Base-by-base conservation (phyloP, 2,888 invertebrate species). In the Hyposoter dolosus region DNA sequence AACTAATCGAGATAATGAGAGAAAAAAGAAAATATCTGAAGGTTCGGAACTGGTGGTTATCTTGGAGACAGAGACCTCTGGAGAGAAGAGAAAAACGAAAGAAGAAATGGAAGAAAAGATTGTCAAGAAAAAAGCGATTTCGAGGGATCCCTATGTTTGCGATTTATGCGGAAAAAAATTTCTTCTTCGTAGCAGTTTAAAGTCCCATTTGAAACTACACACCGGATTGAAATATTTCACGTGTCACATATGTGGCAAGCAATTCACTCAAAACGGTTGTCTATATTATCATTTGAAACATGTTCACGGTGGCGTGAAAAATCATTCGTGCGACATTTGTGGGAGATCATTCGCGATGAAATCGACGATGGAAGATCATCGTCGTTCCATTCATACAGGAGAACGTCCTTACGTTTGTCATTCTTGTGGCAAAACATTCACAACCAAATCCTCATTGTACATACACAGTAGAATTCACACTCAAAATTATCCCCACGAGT, bases 251-350 rank as follows among this genome's bases (percentile, higher is more conserved):
- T 95, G 95, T 89, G 93, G 93, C 4, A 95, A 95, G 88, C 92
- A 92, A 72, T 95, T 95, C 91, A 92, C 91, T 1, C 95, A 95
- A n/a, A 91, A 94, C 0, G 95, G 95, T 2, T 95, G 95, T 90
- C 94, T 95, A 86, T 95, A 95, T 90, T 95, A 95, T 89, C 96
- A 96, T 90, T 90, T 95, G 86, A 95, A 95, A 85, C 94, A 95
- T 90, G 93, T 93, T 15, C 96, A 96, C 91, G 92, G 91, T 0
- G 93, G 93, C 12, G 91, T 93, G 35, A 94, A 94, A 84, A 94
- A 95, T 79, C 94, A 95, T 91, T 93, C 93, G 53, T 96, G 96
- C 89, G 93, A 94, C 6, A 92, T 94, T 63, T 96, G 96, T 91
- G 95, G 94, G 0, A 93, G 94, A 56, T 93, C 92, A 68, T 95